Evolutionary conservation across 2,113 vertebrate genomes (phyloP).

Genomic region (Eretmochelys imbricata): DNA sequence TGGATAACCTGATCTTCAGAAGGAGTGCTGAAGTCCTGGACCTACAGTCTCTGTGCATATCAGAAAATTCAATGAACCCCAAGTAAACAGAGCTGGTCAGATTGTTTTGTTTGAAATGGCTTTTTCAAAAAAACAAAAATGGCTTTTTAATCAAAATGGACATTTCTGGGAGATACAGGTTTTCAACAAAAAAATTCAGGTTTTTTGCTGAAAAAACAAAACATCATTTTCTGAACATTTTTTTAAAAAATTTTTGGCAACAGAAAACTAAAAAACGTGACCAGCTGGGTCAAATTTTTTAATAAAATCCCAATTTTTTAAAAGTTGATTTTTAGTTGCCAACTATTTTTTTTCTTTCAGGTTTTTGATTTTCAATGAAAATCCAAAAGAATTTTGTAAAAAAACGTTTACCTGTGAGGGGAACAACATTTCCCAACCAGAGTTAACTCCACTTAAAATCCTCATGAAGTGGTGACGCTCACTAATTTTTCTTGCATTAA

Average conservation of each 20-base stretch:
- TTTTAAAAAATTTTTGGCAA: not conserved
- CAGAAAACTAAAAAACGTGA: not conserved
- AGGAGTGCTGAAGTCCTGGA: not conserved
- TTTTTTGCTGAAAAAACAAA: not conserved
- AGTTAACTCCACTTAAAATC: not conserved
- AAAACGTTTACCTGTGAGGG: not conserved
- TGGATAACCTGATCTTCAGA: not conserved
- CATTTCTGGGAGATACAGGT: not conserved
- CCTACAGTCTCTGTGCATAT: not conserved
- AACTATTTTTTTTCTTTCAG: not conserved
- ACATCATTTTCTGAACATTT: not conserved
- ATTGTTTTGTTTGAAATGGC: not conserved
- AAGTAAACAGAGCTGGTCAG: not conserved
- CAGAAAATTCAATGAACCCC: not conserved
- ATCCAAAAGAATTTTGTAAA: not conserved
- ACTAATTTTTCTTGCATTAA: not conserved
- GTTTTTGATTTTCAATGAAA: not conserved
- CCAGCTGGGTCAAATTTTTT: not conserved
- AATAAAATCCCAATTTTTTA: constrained; percentile 4
- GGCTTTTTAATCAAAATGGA: not conserved
- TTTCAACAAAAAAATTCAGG: not conserved
- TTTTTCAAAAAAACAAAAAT: not conserved
- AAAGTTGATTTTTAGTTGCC: not conserved
- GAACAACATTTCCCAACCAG: not conserved
- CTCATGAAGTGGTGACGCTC: not conserved